A percentile compares a stretch with the other conserved stretches of the same genome.
These are phyloP conservation scores for Pelodiscus sinensis DNA, from an alignment of 2,113 vertebrate genomes.

Conservation along the genomic window DNA sequence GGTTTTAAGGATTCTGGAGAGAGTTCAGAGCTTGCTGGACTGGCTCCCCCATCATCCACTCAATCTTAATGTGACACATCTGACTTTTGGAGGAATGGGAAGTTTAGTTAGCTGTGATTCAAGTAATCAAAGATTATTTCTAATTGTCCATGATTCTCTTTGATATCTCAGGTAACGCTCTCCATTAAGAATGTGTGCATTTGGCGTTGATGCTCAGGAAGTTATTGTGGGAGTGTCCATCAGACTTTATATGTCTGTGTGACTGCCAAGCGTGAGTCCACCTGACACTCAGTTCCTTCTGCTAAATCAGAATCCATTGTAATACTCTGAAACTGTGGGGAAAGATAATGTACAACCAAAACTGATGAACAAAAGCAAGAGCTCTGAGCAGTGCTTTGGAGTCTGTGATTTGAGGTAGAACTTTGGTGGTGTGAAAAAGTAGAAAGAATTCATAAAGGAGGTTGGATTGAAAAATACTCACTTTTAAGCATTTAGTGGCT, in stretches of 20 bases:
- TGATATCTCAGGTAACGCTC: background rate
- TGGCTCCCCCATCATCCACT: background rate
- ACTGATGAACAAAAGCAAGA: background rate
- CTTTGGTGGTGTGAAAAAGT: rapidly evolving
- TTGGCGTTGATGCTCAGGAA: background rate
- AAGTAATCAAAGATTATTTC: no score
- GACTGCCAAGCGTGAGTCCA: background rate
- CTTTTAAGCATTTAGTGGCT: background rate
- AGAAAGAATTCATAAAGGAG: background rate
- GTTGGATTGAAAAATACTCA: background rate
- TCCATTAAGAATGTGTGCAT: background rate
- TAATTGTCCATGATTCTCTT: no score
- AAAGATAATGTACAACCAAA: rapidly evolving
- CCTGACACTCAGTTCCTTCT: background rate
- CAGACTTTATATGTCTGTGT: background rate
- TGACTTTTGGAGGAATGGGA: background rate
- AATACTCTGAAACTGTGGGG: background rate
- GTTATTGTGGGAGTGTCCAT: background rate
- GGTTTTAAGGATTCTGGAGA: background rate
- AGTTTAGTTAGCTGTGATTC: no score
- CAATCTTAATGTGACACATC: background rate
- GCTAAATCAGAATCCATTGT: background rate
- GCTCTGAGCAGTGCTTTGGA: background rate
- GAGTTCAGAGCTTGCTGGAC: background rate
- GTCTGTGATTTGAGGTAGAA: background rate